Conservation (phyloP, 2,797 vertebrate species). For the Tympanoctomys barrerae region DNA sequence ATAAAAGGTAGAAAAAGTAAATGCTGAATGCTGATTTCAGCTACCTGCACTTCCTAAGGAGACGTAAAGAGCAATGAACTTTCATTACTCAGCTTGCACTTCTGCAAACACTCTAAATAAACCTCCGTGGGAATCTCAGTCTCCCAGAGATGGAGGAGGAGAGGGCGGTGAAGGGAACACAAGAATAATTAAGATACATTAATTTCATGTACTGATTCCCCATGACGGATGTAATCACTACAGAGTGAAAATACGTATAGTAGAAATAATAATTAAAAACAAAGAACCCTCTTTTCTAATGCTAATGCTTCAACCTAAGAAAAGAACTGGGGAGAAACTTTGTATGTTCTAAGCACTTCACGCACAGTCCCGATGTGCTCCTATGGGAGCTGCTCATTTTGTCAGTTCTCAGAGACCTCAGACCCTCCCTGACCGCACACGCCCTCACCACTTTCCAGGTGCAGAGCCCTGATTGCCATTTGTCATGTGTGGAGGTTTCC, state of each 20-base stretch:
- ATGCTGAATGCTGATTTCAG: not conserved
- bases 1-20: constrained; percentile 11
- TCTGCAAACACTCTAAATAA: not conserved
- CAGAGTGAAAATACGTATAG: not conserved
- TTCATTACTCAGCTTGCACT: not conserved
- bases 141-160: not conserved
- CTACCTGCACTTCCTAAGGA: not conserved
- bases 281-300: not conserved
- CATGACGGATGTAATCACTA: not conserved
- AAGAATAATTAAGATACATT: not conserved
- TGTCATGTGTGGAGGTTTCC: not conserved
- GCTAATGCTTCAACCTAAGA: not conserved
- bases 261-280: not conserved
- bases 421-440: accelerated
- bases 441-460: not conserved
- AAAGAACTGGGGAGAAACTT: not conserved
- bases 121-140: not conserved
- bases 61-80: not conserved
- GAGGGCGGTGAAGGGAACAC: not conserved
- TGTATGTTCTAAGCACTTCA: not conserved
- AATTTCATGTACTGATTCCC: not conserved
- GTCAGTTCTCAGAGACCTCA: not conserved
- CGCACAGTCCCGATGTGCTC: not conserved
- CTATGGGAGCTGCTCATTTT: not conserved
- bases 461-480: not conserved